Evolutionary conservation across 1,140 invertebrate species (phyloP).

Genomic region (Tachypleus tridentatus): DNA sequence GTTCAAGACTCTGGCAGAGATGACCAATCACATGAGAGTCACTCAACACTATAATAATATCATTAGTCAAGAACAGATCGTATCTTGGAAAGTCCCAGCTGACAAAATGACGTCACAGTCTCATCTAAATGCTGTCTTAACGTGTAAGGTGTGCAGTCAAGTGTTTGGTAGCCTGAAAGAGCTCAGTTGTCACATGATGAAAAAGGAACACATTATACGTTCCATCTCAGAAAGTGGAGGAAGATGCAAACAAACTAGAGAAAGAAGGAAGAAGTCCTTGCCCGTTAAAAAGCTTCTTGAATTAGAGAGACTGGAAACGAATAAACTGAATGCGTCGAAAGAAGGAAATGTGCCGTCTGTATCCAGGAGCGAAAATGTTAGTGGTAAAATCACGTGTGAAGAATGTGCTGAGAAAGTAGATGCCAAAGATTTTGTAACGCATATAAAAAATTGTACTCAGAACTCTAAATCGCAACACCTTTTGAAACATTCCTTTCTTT

Average conservation of each 20-base stretch:
- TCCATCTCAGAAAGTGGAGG: conserved; percentile 65
- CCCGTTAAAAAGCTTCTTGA: conserved; percentile 82
- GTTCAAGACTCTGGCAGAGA: conserved; percentile 83
- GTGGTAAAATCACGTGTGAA: conserved; percentile 65
- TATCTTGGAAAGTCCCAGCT: conserved; percentile 84
- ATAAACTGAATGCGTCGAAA: conserved; percentile 37
- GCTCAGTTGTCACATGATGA: conserved; percentile 93
- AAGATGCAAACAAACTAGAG: conserved; percentile 62
- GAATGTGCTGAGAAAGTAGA: conserved; percentile 93
- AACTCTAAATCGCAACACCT: conserved; percentile 15
- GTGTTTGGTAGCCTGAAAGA: conserved; percentile 92
- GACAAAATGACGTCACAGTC: conserved; percentile 51
- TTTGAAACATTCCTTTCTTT: conserved; percentile 4
- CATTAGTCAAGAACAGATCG: conserved; percentile 89
- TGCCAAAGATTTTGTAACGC: conserved; percentile 79
- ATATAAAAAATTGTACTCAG: conserved; percentile 50
- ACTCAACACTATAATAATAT: conserved; percentile 97
- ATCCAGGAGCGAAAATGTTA: conserved; percentile 2
- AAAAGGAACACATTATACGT: conserved; percentile 88
- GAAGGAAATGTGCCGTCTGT: neutral
- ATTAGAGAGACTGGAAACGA: conserved; percentile 71
- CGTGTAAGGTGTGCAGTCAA: conserved; percentile 94
- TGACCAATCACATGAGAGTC: conserved; percentile 97
- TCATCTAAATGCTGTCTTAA: conserved; percentile 83
- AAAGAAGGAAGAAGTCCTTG: conserved; percentile 77